Evolutionary conservation across 2,113 vertebrate species (phyloP), one percentile per base, ranked within the genome.

Genomic region (Saguinus imperator): DNA sequence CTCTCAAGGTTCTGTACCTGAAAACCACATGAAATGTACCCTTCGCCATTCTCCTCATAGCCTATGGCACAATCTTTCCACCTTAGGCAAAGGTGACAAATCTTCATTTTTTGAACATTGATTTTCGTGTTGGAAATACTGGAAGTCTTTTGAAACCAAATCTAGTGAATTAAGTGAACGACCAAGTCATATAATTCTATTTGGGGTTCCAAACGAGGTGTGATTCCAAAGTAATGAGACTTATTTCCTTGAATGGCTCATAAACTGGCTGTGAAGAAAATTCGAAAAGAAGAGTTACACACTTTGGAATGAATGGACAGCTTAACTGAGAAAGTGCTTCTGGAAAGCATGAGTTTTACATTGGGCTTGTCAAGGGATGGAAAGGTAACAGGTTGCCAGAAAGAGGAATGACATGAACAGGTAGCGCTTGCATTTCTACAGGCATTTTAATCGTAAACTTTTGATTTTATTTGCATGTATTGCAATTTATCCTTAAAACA

Each of bases 201-300:
- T 37, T 91, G 23, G 72, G 14, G 32, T 94, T 61, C 64, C 82
- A 94, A 91, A 93, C 1, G 32, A 96, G 61, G 79, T 95, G 73
- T 91, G 82, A 96, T 93, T 93, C 61, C 61, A 93, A 95, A 94
- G 72, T 92, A 89, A 97, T 79, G 79, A 96, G 91, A 93, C 77
- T 76, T 88, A 95, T 76, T 94, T 96, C 93, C 94, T 95, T 95
- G 86, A 91, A 89, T 96, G 94, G 97, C 58, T 94, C 94, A 92
- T 81, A 85, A 95, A 93, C 81, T 89, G 66, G 40, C 82, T 96
- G 58, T 72, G 48, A 94, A 61, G 50, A 96, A 88, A 94, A 91
- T 75, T 73, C 68, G 85, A 82, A 73, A 96, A 77, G 45, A 96
- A 88, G 37, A 94, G n/a, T 73, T 75, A 88, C 4, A 23, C 37